Conservation (phyloP, 2,888 invertebrate genomes). For the Pharmacophagus antenor region DNA sequence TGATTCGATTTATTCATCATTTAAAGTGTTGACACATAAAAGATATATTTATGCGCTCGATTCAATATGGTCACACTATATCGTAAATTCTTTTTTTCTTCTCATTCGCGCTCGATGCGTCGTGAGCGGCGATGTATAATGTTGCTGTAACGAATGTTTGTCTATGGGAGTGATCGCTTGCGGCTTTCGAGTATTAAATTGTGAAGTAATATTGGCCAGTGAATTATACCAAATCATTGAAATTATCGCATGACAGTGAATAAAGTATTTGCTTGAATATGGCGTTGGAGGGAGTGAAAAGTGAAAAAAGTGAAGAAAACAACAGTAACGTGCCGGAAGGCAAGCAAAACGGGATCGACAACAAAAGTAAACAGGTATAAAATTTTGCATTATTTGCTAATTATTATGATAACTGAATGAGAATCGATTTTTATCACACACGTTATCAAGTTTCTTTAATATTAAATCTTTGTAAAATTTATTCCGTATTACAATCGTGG, state of each 20-base stretch:
- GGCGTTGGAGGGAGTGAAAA: slow-evolving; percentile 79
- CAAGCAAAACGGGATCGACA: slow-evolving; percentile 81
- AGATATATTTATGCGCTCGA: not conserved
- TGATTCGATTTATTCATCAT: not conserved
- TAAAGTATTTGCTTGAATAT: slow-evolving; percentile 69
- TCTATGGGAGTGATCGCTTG: slow-evolving; percentile 71
- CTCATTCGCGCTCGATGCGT: slow-evolving; percentile 76
- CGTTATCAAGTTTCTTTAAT: not conserved
- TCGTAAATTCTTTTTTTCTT: slow-evolving; percentile 39
- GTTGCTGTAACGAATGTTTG: slow-evolving; percentile 50
- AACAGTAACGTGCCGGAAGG: slow-evolving; percentile 75
- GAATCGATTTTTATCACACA: not conserved
- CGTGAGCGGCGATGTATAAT: slow-evolving; percentile 51
- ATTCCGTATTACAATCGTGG: not conserved
- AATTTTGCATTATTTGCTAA: slow-evolving; percentile 46
- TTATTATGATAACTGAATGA: slow-evolving; percentile 31
- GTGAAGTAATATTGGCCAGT: slow-evolving; percentile 61
- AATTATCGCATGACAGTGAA: slow-evolving; percentile 73
- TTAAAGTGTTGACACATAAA: not conserved
- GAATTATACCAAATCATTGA: slow-evolving; percentile 43
- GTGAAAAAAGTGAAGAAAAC: slow-evolving; percentile 79
- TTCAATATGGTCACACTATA: slow-evolving; percentile 12
- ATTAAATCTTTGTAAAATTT: not conserved
- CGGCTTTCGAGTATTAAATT: slow-evolving; percentile 51
- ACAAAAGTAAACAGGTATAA: slow-evolving; percentile 81